Evolutionary conservation across 1,140 invertebrate species (phyloP).

Genomic region (Drepana arcuata): DNA sequence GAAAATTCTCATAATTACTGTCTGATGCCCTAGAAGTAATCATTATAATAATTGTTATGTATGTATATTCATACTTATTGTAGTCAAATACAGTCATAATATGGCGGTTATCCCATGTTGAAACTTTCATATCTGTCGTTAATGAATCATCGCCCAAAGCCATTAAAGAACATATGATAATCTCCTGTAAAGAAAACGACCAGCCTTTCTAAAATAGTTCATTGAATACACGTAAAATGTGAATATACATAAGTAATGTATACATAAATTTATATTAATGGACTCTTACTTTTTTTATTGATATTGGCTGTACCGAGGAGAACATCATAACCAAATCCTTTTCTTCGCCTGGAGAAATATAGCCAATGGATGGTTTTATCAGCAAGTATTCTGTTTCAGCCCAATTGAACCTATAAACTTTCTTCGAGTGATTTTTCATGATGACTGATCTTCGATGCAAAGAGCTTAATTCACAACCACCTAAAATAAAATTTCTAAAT

Average conservation of each 20-base stretch:
- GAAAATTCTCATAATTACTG: too few relatives aligned
- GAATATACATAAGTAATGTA: too few relatives aligned
- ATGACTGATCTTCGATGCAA: conserved; percentile 44
- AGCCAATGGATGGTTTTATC: conserved; percentile 47
- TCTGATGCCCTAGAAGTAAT: too few relatives aligned
- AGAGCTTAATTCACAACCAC: conserved; percentile 43
- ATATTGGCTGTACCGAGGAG: conserved; percentile 33
- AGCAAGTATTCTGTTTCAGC: conserved; percentile 30
- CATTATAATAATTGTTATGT: too few relatives aligned
- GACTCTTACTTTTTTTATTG: conserved; percentile 35
- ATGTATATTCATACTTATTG: conserved; percentile 39
- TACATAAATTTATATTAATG: too few relatives aligned
- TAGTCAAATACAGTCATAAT: conserved; percentile 42
- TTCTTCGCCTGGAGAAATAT: conserved; percentile 58
- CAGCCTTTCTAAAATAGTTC: too few relatives aligned
- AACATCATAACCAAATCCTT: conserved; percentile 62
- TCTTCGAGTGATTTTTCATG: conserved; percentile 59
- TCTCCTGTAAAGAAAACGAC: too few relatives aligned
- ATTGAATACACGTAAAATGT: too few relatives aligned
- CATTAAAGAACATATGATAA: conserved; percentile 19
- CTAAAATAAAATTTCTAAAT: conserved; percentile 16
- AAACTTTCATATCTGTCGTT: conserved; percentile 32
- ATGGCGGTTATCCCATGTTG: conserved; percentile 56
- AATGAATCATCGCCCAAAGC: conserved; percentile 43
- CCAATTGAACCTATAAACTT: conserved; percentile 57